phyloP scores from a whole-genome alignment of 2,113 vertebrate species.

The Neolamprologus hecqui region DNA sequence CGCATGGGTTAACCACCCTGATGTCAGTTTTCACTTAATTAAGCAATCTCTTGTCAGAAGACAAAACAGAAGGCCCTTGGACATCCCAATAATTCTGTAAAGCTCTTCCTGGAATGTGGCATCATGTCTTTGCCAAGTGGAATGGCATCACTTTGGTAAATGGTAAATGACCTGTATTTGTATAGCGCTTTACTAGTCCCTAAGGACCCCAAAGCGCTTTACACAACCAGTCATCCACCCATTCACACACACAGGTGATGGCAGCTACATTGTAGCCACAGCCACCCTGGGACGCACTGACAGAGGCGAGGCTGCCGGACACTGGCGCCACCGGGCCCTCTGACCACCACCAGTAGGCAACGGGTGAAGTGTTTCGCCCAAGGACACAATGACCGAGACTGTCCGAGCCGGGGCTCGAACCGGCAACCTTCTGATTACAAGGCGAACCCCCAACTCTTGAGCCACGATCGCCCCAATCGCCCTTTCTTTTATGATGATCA shows the following conservation, averaged over 20 bases:
- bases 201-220: neutral
- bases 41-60: neutral
- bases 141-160: neutral
- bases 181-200: neutral
- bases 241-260: neutral
- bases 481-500: neutral
- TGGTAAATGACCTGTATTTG: neutral
- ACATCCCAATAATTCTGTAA: neutral
- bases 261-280: neutral
- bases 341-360: rapidly evolving
- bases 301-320: neutral
- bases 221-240: neutral
- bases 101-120: neutral
- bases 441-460: rapidly evolving
- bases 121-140: neutral
- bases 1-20: neutral
- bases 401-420: neutral
- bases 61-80: neutral
- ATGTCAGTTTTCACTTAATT: neutral
- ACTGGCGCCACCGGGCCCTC: rapidly evolving
- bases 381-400: neutral
- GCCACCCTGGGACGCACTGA: neutral
- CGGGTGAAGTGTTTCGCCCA: rapidly evolving
- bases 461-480: neutral
- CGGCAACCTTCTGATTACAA: rapidly evolving